Base-by-base conservation (phyloP, 2,113 vertebrate genomes). In the Carlito syrichta region DNA sequence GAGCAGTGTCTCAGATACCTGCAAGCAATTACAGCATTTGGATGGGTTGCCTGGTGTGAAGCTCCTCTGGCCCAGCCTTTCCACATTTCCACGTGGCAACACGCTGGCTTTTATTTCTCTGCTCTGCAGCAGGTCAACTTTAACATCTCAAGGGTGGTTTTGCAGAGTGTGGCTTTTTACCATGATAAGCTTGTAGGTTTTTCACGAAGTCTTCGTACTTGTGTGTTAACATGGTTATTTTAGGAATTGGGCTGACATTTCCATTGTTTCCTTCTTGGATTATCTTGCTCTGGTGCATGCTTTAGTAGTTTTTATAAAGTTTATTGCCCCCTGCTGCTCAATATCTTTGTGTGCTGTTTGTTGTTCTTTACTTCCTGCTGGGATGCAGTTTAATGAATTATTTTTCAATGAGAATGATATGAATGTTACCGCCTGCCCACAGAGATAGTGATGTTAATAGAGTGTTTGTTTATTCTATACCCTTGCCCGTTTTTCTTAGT, bases 241-340 rank as follows among this genome's bases (percentile, higher is more conserved):
- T 98, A 97, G 93, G 97, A 98, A 97, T 97, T 97, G 96, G 95
- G 12, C 96, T 98, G 96, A 86, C 88, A 87, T 73, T 43, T 96
- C 96, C 97, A 97, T 98, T 98, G 95, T 97, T 98, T 95, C 77
- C 87, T 95, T 86, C 81, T 83, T 86, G 86, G 83, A 58, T 79
- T 96, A 50, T 1, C 60, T 92, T 76, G 71, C 95, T 93, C 94
- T 97, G 98, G 98, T 96, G 93, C 94, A 97, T 98, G 97, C 96
- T 97, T 98, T 98, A 98, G 98, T 98, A 98, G 97, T 98, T 99
- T 98, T 98, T 98, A 96, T 98, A 98, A 98, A 98, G 98, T 98
- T 98, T 98, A 98, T 98, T 98, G 98, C 97, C 98, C 97, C 98
- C 98, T 98, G 97, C 98, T 98, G 98, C 97, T 98, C 98, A 94